Base-by-base conservation (phyloP, 2,113 vertebrate genomes). In the Takifugu bimaculatus region DNA sequence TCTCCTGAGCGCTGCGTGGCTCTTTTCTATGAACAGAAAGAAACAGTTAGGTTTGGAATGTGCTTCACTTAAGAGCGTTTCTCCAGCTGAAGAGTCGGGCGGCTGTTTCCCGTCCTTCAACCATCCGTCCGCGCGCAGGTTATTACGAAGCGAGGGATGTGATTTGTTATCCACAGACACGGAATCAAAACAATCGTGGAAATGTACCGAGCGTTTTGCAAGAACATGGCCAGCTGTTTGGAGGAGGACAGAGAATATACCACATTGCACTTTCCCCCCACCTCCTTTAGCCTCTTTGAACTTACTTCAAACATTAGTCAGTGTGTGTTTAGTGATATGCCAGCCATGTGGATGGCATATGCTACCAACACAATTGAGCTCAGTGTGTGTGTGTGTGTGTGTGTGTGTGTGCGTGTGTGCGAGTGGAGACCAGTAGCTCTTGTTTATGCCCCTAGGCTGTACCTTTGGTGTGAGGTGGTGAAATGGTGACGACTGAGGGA, bases 271-370 rank as follows among this genome's bases (percentile, higher is more conserved):
- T 75, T 78, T 83, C 65, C 79, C 71, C 82, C 29, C 29, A 6
- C 1, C 79, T 58, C 51, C 71, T 55, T 70, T 81, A 74, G 58
- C 63, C 69, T 81, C 82, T 90, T 91, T 91, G 90, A 91, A 91
- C 87, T 60, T 29, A 83, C 89, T 90, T 91, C 91, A 92, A 90
- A 91, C 89, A 87, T 86, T 68, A 81, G 81, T 73, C 79, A 66
- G 54, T 87, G 85, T 80, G 78, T 74, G 88, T 92, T 91, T 91
- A 91, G 90, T 91, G 91, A 89, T 78, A 68, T 93, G 90, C 90
- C 90, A 91, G 88, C 91, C 93, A 94, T 93, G 92, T 95, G 94
- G 85, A 90, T 90, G 91, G 89, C 93, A 93, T 92, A 92, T 94
- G 93, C 85, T 89, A 85, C 88, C 85, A 80, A 80, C 83, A 72